Evolutionary conservation across 1,140 invertebrate species (phyloP), one percentile per base, ranked within the genome.

Genomic region (Drosophila varians): DNA sequence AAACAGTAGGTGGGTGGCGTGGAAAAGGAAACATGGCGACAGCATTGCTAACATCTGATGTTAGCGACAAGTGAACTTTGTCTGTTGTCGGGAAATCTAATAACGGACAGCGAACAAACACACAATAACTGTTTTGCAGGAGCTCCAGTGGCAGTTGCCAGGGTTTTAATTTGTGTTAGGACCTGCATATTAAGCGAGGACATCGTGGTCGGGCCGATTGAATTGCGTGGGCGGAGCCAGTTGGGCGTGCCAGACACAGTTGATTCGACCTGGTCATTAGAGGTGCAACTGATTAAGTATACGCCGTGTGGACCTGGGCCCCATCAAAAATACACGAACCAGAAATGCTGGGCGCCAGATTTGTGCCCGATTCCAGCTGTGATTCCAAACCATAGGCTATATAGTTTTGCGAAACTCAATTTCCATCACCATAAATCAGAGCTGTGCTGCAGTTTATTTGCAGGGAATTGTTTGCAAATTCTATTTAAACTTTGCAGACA

Each of bases 111-210:
- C 70, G 52, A 25, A 58, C 69, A 73, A 72, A 74, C 60, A 80
- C 14, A 78, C 79, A 74, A 74, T 84, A 78, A 84, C 58, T 71
- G 62, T 71, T 49, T 48, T 34, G 8, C 21, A 72, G 54, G 34
- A 47, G 45, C 40, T 58, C 31, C 56, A 31, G 62, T 23, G 69
- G 51, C 40, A 53, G 56, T 47, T 64, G 52, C 28, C 68, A n/a
- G 54, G 68, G 64, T 74, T 83, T 83, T 83, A 83, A 83, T 84
- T 83, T 84, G 78, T 47, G 79, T 60, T 58, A 46, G 62, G 70
- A 57, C 66, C 75, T 74, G 79, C 79, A 83, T 83, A 84, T 70
- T 83, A 84, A 82, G 73, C 65, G 65, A 54, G 42, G 47, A 21
- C 53, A 18, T n/a, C n/a, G n/a, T n/a, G 18, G 55, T 60, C 8